phyloP scores from a whole-genome alignment of 2,888 invertebrate genomes.

The Tanytarsus gracilentus region DNA sequence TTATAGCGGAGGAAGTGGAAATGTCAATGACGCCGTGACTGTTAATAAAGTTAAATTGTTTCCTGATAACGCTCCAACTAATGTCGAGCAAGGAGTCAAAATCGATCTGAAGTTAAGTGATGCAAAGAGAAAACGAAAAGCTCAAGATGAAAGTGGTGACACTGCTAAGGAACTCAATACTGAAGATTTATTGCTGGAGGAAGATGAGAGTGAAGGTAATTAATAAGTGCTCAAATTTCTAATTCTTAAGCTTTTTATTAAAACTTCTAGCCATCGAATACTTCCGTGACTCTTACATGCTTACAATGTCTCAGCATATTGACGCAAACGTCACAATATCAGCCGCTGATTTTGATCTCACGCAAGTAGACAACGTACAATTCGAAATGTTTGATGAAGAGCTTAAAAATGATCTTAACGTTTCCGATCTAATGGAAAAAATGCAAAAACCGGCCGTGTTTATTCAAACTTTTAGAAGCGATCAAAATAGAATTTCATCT shows the following conservation, averaged over 20 bases:
- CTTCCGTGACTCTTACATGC: conserved; percentile 56
- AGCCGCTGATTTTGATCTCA: conserved; percentile 32
- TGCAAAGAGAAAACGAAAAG: conserved; percentile 5
- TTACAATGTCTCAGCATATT: conserved; percentile 56
- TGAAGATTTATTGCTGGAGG: too few relatives aligned
- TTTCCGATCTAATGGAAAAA: conserved; percentile 50
- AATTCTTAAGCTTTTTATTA: too few relatives aligned
- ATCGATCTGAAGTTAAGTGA: conserved; percentile 20
- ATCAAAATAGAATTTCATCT: conserved; percentile 57
- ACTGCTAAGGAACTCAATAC: too few relatives aligned
- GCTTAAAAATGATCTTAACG: conserved; percentile 58
- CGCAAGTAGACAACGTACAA: conserved; percentile 37
- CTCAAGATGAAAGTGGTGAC: too few relatives aligned
- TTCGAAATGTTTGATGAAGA: conserved; percentile 51
- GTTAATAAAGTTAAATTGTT: neutral
- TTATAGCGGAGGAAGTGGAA: conserved; percentile 6
- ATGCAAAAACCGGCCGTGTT: conserved; percentile 58
- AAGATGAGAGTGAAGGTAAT: too few relatives aligned
- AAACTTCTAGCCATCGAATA: conserved; percentile 46
- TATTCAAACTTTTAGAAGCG: conserved; percentile 69
- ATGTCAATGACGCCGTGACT: neutral
- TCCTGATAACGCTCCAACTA: too few relatives aligned
- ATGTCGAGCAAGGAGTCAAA: too few relatives aligned
- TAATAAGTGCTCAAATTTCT: too few relatives aligned
- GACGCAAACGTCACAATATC: conserved; percentile 33